Percentiles rank a stretch among this genome's conserved stretches.
These are phyloP conservation scores for Ramphastos sulfuratus DNA, from an alignment of 2,113 vertebrate genomes.

Conservation along the genomic window DNA sequence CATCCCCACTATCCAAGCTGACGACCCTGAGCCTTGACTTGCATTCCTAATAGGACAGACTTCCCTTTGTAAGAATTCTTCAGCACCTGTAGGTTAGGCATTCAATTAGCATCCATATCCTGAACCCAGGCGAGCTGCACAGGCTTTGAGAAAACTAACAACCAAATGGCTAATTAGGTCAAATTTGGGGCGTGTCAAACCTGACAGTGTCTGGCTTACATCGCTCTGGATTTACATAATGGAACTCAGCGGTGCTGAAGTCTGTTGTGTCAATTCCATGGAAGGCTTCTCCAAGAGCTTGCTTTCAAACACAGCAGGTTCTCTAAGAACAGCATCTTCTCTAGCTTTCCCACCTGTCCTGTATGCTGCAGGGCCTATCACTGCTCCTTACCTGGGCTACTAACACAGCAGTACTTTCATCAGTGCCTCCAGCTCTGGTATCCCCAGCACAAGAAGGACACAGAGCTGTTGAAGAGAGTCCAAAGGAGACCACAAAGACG, in stretches of 20 bases:
- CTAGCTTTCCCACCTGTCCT: background rate
- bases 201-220: slow-evolving; percentile 59
- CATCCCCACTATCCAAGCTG: rapidly evolving
- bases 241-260: slow-evolving; percentile 49
- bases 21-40: slow-evolving; percentile 45
- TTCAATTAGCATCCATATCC: slow-evolving; percentile 65
- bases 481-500: no score
- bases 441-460: no score
- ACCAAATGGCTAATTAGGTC: slow-evolving; percentile 70
- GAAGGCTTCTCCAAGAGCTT: slow-evolving; percentile 4
- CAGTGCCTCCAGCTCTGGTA: background rate
- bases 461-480: no score
- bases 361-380: background rate
- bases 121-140: background rate
- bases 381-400: background rate
- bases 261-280: background rate
- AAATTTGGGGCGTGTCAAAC: slow-evolving; percentile 60
- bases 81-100: slow-evolving; percentile 53
- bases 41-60: slow-evolving; percentile 51
- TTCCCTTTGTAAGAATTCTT: slow-evolving; percentile 21
- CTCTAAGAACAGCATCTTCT: background rate
- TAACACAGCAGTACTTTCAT: background rate
- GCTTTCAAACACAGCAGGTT: background rate
- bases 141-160: slow-evolving; percentile 59
- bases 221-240: slow-evolving; percentile 63